phyloP scores from a whole-genome alignment of 2,113 vertebrate species.

The Trematocara macrostoma region DNA sequence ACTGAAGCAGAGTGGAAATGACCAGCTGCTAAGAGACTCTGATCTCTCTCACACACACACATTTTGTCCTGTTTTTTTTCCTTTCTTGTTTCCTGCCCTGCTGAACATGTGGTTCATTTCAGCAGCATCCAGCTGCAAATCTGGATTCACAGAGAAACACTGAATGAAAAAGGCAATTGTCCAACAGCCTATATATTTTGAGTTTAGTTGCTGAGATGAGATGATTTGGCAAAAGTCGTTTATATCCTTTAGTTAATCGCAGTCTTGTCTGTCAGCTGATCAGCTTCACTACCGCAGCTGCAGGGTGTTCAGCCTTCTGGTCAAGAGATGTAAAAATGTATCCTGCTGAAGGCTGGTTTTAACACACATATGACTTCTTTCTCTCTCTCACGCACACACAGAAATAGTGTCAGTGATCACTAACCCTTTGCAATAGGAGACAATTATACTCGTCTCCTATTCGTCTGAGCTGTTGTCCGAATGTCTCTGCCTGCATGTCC shows the following conservation, averaged over 20 bases:
- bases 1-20: constrained; percentile 1
- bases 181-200: not conserved
- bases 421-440: constrained; percentile 50
- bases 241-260: not conserved
- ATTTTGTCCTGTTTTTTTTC: not conserved
- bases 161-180: not conserved
- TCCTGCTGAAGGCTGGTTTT: not conserved
- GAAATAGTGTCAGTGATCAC: constrained; percentile 1
- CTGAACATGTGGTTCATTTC: not conserved
- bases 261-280: not conserved
- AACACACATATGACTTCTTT: not conserved
- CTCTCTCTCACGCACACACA: not conserved
- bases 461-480: constrained; percentile 82
- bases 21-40: constrained; percentile 3
- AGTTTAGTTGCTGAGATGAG: not conserved
- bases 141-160: not conserved
- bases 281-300: not conserved
- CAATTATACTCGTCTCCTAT: constrained; percentile 87
- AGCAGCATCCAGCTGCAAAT: not conserved
- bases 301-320: not conserved
- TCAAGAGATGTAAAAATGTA: not conserved
- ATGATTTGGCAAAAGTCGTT: not conserved
- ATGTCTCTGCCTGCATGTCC: constrained; percentile 74
- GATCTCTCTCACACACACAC: not conserved
- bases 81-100: not conserved